A percentile compares a stretch with the other conserved stretches of the same genome.
These are phyloP conservation scores for Vidua chalybeata DNA, from an alignment of 2,113 vertebrate species.

Conservation along the genomic window DNA sequence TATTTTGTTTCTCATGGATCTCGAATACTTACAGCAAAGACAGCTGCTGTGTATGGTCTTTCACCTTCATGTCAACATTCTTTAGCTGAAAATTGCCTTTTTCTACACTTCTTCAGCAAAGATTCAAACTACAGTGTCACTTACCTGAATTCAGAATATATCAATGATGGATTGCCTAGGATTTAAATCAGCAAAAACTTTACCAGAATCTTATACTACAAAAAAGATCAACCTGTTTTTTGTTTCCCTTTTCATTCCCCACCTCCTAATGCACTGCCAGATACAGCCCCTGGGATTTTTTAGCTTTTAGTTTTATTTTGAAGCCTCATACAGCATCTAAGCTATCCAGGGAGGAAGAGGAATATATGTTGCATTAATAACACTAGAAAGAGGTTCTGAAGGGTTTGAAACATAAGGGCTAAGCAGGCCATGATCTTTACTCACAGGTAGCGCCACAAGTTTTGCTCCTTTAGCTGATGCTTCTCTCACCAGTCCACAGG, in stretches of 20 bases:
- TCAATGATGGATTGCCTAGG: not conserved
- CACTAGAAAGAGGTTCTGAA: not conserved
- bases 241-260: not conserved
- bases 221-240: not conserved
- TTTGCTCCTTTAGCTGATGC: constrained; percentile 85
- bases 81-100: not conserved
- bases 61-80: not conserved
- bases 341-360: not conserved
- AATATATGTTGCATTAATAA: not conserved
- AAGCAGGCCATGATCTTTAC: constrained; percentile 35
- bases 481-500: constrained; percentile 81
- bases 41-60: not conserved
- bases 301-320: not conserved
- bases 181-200: not conserved
- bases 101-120: not conserved
- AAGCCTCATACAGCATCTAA: not conserved
- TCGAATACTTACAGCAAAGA: not conserved
- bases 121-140: not conserved
- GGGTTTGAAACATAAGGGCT: not conserved
- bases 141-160: not conserved
- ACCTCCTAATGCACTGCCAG: not conserved
- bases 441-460: constrained; percentile 91
- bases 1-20: not conserved
- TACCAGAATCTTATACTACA: not conserved
- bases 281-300: not conserved